A percentile compares a stretch with the other conserved stretches of the same genome.
Conservation (phyloP, 2,797 vertebrate genomes). For the Poecilia velifera region DNA sequence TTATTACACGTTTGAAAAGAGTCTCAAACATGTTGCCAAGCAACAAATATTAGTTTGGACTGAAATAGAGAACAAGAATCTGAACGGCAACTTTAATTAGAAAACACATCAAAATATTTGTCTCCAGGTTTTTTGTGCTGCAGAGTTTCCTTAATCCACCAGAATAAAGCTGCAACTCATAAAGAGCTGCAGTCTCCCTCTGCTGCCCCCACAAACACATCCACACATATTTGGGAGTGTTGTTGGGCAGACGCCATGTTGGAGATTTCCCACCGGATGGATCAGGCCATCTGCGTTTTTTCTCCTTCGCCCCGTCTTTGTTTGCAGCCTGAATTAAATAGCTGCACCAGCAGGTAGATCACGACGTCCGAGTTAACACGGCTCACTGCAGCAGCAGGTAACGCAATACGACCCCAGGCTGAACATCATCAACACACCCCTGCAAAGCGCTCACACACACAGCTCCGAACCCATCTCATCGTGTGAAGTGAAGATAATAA, state of each 20-base stretch:
- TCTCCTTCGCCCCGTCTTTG: constrained; percentile 37
- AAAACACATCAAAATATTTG: not conserved
- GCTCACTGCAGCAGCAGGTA: constrained; percentile 30
- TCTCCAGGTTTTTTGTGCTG: too few species aligned
- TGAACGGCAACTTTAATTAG: not conserved
- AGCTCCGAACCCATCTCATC: constrained; percentile 1
- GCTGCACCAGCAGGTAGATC: constrained; percentile 50
- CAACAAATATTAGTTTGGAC: too few species aligned
- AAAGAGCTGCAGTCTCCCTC: not conserved
- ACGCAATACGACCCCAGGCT: constrained; percentile 23
- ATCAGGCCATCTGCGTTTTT: constrained; percentile 61
- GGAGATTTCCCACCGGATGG: constrained; percentile 64
- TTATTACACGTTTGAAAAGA: too few species aligned
- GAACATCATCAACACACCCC: constrained; percentile 1
- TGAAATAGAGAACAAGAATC: too few species aligned
- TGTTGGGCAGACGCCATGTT: constrained; percentile 53
- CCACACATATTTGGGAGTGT: constrained; percentile 35
- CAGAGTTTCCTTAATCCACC: not conserved
- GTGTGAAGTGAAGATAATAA: not conserved
- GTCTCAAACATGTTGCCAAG: too few species aligned
- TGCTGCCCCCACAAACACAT: not conserved
- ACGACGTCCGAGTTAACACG: constrained; percentile 39
- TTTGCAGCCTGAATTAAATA: constrained; percentile 63
- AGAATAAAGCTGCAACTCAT: constrained; percentile 39
- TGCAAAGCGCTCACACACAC: not conserved